phyloP scores from a whole-genome alignment of 2,888 invertebrate species.

The Caenorhabditis virilis region DNA sequence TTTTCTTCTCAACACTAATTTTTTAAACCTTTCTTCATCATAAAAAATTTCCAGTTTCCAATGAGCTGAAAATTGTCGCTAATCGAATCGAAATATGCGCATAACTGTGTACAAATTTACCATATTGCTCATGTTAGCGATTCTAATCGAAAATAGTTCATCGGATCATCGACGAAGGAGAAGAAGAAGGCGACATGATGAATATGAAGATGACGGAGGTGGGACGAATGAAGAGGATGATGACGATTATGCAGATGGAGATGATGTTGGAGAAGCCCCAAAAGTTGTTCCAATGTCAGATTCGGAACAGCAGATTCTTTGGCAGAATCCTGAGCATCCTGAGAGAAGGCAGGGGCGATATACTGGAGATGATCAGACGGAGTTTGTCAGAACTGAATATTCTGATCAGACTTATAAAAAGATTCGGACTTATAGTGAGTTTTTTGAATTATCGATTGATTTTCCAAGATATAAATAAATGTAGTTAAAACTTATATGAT shows the following conservation, averaged over 20 bases:
- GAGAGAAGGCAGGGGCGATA: conserved; percentile 36
- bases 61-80: neutral
- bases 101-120: no score
- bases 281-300: conserved; percentile 11
- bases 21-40: neutral
- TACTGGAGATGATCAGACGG: conserved; percentile 41
- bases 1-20: no score
- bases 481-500: neutral
- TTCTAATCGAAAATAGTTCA: neutral
- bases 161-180: neutral
- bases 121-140: neutral
- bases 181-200: neutral
- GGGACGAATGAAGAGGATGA: conserved; percentile 12
- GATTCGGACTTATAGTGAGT: conserved; percentile 55
- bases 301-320: conserved; percentile 18
- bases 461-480: neutral
- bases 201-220: conserved; percentile 3
- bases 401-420: conserved; percentile 53
- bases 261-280: conserved; percentile 6
- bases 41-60: neutral
- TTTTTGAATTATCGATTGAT: conserved; percentile 1
- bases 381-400: conserved; percentile 51
- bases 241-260: conserved; percentile 11
- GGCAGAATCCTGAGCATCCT: conserved; percentile 49
- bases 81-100: neutral